Evolutionary conservation across 2,113 vertebrate genomes (phyloP).

Genomic region (Odontophorus gujanensis): DNA sequence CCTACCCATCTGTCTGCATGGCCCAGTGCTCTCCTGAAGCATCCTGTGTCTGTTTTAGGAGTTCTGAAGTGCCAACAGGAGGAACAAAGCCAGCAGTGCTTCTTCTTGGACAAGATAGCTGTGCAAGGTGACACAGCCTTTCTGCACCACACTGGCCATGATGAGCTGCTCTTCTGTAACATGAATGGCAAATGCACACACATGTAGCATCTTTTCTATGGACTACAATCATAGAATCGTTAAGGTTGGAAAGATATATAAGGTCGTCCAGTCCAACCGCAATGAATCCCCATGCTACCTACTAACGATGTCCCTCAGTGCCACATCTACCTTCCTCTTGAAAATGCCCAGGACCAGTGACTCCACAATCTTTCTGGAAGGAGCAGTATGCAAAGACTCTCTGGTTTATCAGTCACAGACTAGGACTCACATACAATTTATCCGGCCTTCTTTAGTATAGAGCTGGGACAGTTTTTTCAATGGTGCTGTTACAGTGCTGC

Average conservation of each 20-base stretch:
- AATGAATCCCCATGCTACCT: no score
- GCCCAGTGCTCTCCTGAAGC: neutral
- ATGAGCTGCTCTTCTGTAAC: neutral
- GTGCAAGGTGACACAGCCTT: neutral
- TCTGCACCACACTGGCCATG: rapidly evolving
- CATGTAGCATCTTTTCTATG: rapidly evolving
- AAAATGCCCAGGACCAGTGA: no score
- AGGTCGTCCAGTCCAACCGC: no score
- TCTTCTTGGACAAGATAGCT: neutral
- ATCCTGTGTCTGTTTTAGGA: neutral
- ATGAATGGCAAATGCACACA: neutral
- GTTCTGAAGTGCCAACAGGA: constrained; percentile 14
- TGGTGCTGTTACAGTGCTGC: neutral
- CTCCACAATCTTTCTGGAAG: no score
- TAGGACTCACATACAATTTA: neutral
- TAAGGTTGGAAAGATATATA: no score
- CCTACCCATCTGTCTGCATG: constrained; percentile 47
- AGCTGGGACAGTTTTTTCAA: neutral
- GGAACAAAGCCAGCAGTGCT: neutral
- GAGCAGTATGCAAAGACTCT: neutral
- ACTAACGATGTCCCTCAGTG: no score
- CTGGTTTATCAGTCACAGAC: neutral
- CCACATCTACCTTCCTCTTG: no score
- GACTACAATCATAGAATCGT: neutral
- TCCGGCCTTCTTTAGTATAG: neutral